Conservation (phyloP, 2,888 invertebrate genomes). For the Dasypogon diadema region DNA sequence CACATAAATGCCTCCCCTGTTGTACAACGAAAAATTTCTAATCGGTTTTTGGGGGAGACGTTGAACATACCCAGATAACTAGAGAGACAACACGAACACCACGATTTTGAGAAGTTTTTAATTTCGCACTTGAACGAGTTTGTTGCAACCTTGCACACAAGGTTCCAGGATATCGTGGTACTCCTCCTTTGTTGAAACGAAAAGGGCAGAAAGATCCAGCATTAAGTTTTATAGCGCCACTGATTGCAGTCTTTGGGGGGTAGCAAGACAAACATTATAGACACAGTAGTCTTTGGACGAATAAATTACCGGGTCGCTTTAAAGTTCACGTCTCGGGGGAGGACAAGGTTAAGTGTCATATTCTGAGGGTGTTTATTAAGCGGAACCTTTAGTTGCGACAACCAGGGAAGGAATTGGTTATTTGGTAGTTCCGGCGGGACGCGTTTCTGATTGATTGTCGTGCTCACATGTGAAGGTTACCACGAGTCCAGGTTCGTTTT, state of each 20-base stretch:
- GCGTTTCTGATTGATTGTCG: slow-evolving; percentile 30
- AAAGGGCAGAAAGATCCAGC: neutral
- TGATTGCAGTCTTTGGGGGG: neutral
- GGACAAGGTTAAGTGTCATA: slow-evolving; percentile 40
- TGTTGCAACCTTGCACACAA: neutral
- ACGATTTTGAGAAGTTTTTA: slow-evolving; percentile 47
- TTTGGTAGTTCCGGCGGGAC: slow-evolving; percentile 9
- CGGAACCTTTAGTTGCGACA: slow-evolving; percentile 18
- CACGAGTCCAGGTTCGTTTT: neutral
- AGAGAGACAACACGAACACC: neutral
- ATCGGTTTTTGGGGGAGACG: slow-evolving; percentile 15
- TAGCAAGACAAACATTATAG: neutral
- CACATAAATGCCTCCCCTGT: slow-evolving; percentile 16
- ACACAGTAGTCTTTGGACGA: neutral
- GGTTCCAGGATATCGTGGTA: neutral
- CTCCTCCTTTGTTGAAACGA: neutral
- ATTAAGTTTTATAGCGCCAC: slow-evolving; percentile 7
- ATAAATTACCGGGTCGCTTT: slow-evolving; percentile 33
- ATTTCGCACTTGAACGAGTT: slow-evolving; percentile 39
- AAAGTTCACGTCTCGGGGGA: slow-evolving; percentile 21
- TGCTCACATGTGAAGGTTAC: slow-evolving; percentile 7
- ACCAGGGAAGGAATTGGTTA: neutral
- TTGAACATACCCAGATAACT: neutral
- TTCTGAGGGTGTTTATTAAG: slow-evolving; percentile 35
- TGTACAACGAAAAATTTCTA: neutral